Evolutionary conservation across 2,888 invertebrate species (phyloP), one percentile per base, ranked within the genome.

Genomic region (Phasia obesa): DNA sequence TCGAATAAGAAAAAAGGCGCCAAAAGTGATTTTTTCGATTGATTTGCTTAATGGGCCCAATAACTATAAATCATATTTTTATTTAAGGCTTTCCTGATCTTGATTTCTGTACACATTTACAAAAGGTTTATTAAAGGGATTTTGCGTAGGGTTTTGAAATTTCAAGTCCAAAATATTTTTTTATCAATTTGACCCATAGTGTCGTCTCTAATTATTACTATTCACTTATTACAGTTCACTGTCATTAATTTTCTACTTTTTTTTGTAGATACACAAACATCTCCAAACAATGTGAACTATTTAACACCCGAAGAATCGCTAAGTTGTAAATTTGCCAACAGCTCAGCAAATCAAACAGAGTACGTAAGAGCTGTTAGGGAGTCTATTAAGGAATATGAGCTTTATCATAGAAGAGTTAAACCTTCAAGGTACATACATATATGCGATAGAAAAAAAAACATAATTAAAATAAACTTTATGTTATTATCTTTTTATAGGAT

Each of bases 401-500:
- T 84, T 0, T 85, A 87, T 59, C 88, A 85, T 0, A 84, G 74
- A 38, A 82, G 81, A 57, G 76, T 60, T 38, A 85, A 82, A 38
- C 85, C 79, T 38, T 80, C 84, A 17, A 85, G 86, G 86, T 86
- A 35, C 2, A 35, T 11, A 27, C 27, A 4, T 6, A 27, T 27
- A 11, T 2, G 2, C 1, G 9, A 4, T 35, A 51, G 1, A 25
- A 23, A 5, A 23, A 27, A 44, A 11, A 17, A n/a, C 5, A 13
- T 35, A 35, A 25, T 31, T 57, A 15, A 51, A 15, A 19, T 15
- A 4, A 1, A 17, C 25, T 62, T 62, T 44, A 17, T 9, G 2
- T 21, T 1, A 7, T 38, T 38, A 17, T 2, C n/a, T 76, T 62
- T 27, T 85, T 86, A 42, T 89, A 95, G 96, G 88, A 93, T 92